Conservation (phyloP, 2,113 vertebrate species). For the Nematolebias whitei region DNA sequence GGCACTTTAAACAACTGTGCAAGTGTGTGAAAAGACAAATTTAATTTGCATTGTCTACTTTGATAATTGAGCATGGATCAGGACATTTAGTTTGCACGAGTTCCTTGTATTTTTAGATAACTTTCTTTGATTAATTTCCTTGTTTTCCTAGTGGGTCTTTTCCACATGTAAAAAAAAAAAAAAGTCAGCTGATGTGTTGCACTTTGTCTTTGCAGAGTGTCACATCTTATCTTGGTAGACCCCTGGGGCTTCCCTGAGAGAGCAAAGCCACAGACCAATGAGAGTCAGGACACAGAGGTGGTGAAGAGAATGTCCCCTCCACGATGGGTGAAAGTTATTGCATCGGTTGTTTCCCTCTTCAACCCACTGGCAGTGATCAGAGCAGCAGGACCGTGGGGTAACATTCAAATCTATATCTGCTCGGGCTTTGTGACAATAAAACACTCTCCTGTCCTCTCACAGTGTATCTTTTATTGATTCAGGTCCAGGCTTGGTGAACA, state of each 20-base stretch:
- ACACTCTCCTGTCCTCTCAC: not conserved
- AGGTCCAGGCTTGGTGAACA: conserved; percentile 89
- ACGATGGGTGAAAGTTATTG: conserved; percentile 85
- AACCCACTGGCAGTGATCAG: conserved; percentile 91
- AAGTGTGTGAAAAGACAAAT: too few species aligned
- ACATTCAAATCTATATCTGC: not conserved
- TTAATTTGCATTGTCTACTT: too few species aligned
- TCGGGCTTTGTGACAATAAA: not conserved
- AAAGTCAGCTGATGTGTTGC: not conserved
- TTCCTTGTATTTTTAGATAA: too few species aligned
- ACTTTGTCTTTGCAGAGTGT: conserved; percentile 68
- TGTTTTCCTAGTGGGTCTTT: too few species aligned
- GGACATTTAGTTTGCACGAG: too few species aligned
- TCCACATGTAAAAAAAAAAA: not conserved
- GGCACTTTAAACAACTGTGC: too few species aligned
- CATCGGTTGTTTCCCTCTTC: conserved; percentile 82
- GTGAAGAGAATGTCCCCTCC: conserved; percentile 70
- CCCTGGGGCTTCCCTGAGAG: conserved; percentile 90
- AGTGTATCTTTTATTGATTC: not conserved
- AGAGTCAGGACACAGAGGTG: conserved; percentile 37
- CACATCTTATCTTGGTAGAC: conserved; percentile 90
- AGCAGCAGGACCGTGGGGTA: conserved; percentile 91
- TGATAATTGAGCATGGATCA: too few species aligned
- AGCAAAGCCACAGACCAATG: conserved; percentile 71
- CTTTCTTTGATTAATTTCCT: too few species aligned